phyloP scores from a whole-genome alignment of 1,140 invertebrate genomes.

The Heliconius eleuchia region DNA sequence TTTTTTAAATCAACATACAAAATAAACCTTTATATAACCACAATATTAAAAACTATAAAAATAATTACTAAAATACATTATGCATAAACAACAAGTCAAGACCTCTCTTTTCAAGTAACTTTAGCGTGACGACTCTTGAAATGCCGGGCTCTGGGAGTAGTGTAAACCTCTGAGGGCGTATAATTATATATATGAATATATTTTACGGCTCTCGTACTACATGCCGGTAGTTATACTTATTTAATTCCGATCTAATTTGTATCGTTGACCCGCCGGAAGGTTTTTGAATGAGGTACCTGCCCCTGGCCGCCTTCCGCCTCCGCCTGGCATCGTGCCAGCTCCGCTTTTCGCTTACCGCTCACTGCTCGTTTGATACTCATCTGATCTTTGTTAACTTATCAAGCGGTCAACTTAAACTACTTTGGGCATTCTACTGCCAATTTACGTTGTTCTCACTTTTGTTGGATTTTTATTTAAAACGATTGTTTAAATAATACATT shows the following conservation, averaged over 20 bases:
- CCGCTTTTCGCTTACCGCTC: not conserved
- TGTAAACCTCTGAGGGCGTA: not conserved
- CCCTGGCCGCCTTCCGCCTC: conserved; percentile 24
- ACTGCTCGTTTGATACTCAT: conserved; percentile 12
- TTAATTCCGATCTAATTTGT: conserved; percentile 6
- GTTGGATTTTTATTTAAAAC: not conserved
- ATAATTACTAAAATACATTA: not conserved
- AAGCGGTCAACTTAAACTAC: conserved; percentile 2
- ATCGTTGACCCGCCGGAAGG: conserved; percentile 17
- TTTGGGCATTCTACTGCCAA: not conserved
- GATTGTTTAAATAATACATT: no score
- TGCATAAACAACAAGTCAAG: not conserved
- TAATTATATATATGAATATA: not conserved
- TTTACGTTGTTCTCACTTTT: conserved; percentile 3
- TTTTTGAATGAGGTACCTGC: conserved; percentile 18
- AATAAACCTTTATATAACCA: not conserved
- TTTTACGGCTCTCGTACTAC: not conserved
- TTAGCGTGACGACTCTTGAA: conserved; percentile 4
- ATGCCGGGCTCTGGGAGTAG: not conserved
- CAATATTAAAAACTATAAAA: not conserved
- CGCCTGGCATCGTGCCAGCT: conserved; percentile 15
- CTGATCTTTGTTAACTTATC: conserved; percentile 26
- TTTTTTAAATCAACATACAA: no score
- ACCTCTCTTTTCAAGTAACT: not conserved
- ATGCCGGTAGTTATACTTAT: not conserved